phyloP scores from a whole-genome alignment of 1,140 invertebrate species.

The Branchinecta lindahli region DNA sequence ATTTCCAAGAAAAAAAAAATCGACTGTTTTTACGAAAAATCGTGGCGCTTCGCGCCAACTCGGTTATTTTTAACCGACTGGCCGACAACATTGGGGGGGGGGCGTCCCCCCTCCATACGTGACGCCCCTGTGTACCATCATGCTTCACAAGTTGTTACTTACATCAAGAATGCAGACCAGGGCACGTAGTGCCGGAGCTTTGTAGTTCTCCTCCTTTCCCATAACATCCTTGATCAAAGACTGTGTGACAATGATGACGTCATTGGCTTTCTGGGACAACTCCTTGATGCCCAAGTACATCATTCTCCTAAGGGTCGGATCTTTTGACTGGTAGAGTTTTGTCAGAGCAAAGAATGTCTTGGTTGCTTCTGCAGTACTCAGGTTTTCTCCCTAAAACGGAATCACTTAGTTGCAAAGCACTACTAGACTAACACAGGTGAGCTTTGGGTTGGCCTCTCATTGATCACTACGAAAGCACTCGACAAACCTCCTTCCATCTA shows the following conservation, averaged over 20 bases:
- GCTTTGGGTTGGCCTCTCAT: no score
- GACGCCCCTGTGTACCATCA: not conserved
- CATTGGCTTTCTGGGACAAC: conserved; percentile 80
- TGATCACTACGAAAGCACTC: no score
- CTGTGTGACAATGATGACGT: conserved; percentile 98
- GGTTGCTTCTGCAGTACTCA: conserved; percentile 87
- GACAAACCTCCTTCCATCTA: no score
- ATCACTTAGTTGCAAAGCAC: not conserved
- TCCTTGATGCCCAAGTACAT: conserved; percentile 98
- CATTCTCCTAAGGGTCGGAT: conserved; percentile 80
- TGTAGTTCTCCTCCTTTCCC: conserved; percentile 87
- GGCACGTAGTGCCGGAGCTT: conserved; percentile 88
- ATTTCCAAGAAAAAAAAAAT: no score
- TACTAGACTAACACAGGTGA: no score
- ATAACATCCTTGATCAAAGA: conserved; percentile 99
- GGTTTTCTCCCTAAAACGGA: conserved; percentile 54
- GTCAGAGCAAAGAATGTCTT: conserved; percentile 99
- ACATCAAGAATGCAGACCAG: conserved; percentile 31
- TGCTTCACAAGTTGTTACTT: not conserved
- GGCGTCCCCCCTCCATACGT: no score
- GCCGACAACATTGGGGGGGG: no score
- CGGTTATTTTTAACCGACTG: no score
- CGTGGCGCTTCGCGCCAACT: no score
- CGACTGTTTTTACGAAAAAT: no score
- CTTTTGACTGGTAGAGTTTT: conserved; percentile 93